Evolutionary conservation across 1,140 invertebrate species (phyloP), one percentile per base, ranked within the genome.

Genomic region (Eriosoma lanigerum): DNA sequence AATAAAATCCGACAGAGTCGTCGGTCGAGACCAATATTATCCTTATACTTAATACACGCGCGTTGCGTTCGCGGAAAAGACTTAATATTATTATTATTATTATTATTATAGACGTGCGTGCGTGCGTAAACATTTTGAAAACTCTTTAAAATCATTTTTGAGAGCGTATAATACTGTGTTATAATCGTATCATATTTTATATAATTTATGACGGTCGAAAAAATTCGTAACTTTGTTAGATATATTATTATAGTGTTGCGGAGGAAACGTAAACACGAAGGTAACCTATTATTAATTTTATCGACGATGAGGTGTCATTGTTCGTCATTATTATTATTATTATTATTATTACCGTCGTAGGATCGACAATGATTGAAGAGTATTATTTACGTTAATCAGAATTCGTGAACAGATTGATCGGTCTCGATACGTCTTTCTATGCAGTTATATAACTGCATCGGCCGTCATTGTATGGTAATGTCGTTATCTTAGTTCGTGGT

Each of bases 341-440:
- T 29, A 62, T 19, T n/a, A n/a, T 64, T n/a, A 64, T 38, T 32
- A n/a, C 29, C 19, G 9, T 62, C 3, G 10, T n/a, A n/a, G 60
- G 29, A 17, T 64, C 32, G n/a, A 38, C 32, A 8, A 12, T 21
- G 32, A 38, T 64, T 64, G 29, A n/a, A 38, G 9, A 13, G 60
- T n/a, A n/a, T 32, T 64, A 64, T 64, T 64, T 32, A 19, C 29
- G 60, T 64, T 64, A 9, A 62, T 62, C 60, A 62, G 32, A 62
- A 64, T n/a, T 29, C 9, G 17, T 38, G 8, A 32, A 32, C 60
- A 9, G 26, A 26, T 29, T 17, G 26, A 60, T 60, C 21, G 58
- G 15, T 6, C 26, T 60, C 24, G 26, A 60, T 62, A 32, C 60
- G 17, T 62, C 29, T 62, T 62, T 60, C 29, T 3, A 19, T 17